Evolutionary conservation across 1,140 invertebrate species (phyloP), one percentile per base, ranked within the genome.

Genomic region (Aphaenogaster ashmeadi): DNA sequence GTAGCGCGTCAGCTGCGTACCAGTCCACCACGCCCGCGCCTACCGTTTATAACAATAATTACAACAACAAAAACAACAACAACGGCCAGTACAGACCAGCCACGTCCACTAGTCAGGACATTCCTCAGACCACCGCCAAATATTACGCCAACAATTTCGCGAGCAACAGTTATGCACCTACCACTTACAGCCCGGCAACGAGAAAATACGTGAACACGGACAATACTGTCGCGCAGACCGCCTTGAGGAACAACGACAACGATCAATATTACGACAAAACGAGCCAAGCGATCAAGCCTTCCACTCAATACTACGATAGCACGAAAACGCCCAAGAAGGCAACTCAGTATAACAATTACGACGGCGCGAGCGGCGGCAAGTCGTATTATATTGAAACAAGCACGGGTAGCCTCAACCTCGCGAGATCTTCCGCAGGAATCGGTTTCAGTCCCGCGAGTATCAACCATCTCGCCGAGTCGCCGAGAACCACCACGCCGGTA

Each of bases 381-480:
- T 94, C 93, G 56, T 95, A 92, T 5, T 75, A 86, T 18, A 78
- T 79, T 8, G 94, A 95, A 21, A 93, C 87, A 13, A 95, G 94
- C 52, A 95, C 94, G 0, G 85, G 74, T 11, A 94, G 83, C 47
- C 95, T 94, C 15, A 94, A 95, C 13, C 87, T 94, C 47, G 90
- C 88, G 1, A 94, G 92, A 87, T 93, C 95, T 2, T 93, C 94
- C 9, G 50, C 90, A 7, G 95, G 92, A 0, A 94, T 95, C 85
- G 95, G 95, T n/a, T 95, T 95, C 79, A 95, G 95, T 79, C 95
- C 95, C 7, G 93, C 95, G 0, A 95, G 95, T 36, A 94, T 95
- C 36, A 95, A 95, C 60, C 93, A 94, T 72, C 90, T 95, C n/a
- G 95, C 95, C 4, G 95, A 95, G n/a, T 93, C 93, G 8, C 91